Conservation (phyloP, 2,113 vertebrate genomes). For the Puffinus mauretanicus region DNA sequence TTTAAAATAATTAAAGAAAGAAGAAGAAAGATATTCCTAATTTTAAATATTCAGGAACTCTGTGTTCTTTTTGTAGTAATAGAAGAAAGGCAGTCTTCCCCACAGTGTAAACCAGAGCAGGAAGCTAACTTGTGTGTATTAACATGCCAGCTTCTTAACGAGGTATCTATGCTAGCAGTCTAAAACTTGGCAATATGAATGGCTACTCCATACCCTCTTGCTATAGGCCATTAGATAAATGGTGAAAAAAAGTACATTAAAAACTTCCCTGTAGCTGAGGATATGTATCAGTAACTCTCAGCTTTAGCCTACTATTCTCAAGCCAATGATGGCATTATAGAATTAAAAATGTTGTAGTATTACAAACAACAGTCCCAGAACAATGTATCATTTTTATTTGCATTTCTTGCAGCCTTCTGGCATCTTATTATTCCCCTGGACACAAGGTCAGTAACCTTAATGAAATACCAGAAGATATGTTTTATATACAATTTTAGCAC, state of each 20-base stretch:
- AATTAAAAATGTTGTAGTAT: background rate
- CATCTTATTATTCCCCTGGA: background rate
- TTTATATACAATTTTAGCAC: background rate
- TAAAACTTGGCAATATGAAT: background rate
- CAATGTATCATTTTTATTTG: background rate
- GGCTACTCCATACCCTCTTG: background rate
- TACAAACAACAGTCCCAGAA: background rate
- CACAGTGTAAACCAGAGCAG: background rate
- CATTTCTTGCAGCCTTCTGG: background rate
- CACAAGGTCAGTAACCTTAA: conserved; percentile 3
- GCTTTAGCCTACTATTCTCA: background rate
- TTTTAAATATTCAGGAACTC: background rate
- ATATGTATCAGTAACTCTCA: background rate
- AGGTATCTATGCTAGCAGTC: background rate
- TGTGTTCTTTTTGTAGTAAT: background rate
- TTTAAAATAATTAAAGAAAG: background rate
- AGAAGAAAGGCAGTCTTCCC: background rate
- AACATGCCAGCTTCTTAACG: background rate
- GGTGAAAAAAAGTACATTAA: background rate
- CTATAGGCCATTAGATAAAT: background rate
- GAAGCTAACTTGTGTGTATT: background rate
- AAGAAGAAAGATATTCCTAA: background rate
- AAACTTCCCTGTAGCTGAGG: background rate
- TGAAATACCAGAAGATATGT: conserved; percentile 2
- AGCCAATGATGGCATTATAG: background rate